These are phyloP conservation scores for Peromyscus melanophrys DNA, from an alignment of 2,797 vertebrate species.

Conservation along the genomic window DNA sequence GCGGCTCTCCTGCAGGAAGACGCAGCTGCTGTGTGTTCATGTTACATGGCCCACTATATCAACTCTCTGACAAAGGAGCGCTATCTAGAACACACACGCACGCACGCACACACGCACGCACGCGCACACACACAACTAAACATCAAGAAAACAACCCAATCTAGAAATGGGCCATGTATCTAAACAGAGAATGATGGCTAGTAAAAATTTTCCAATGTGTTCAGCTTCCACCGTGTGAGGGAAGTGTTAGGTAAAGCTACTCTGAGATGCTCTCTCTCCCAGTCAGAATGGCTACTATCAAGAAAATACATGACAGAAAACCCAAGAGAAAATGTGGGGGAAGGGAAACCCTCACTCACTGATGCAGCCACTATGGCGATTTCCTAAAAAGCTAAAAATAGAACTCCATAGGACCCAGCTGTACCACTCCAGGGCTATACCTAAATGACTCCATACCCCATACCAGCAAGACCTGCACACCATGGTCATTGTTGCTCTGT, in stretches of 20 bases:
- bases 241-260: background rate
- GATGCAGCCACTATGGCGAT: background rate
- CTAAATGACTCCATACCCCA: background rate
- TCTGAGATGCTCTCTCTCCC: background rate
- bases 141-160: background rate
- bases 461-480: background rate
- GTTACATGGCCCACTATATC: background rate
- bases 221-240: background rate
- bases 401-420: background rate
- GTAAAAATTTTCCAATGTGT: background rate
- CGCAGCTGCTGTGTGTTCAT: rapidly evolving
- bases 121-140: background rate
- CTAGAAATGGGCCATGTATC: background rate
- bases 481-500: background rate
- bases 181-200: background rate
- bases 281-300: background rate
- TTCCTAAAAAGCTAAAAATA: background rate
- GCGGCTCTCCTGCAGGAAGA: background rate
- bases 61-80: background rate
- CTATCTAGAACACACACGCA: background rate
- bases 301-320: background rate
- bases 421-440: background rate
- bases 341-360: background rate
- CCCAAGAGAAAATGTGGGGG: background rate
- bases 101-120: background rate